Base-by-base conservation (phyloP, 2,888 invertebrate genomes). In the Sarcophaga rosellei region DNA sequence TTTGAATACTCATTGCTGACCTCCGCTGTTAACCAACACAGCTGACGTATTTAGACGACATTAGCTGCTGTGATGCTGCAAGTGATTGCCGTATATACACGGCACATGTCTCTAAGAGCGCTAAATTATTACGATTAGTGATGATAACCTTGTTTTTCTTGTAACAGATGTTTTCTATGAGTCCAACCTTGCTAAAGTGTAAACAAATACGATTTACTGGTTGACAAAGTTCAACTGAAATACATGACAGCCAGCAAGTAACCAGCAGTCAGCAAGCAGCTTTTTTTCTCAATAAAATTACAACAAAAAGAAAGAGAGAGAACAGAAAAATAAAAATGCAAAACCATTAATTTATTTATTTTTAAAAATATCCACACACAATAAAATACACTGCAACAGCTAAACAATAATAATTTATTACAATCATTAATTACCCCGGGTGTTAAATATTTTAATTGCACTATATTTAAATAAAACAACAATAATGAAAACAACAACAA, bases 351-450 rank as follows among this genome's bases (percentile, higher is more conserved):
- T 25, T 20, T 45, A 35, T 61, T 25, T 70, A 53, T 74, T 80
- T 47, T 61, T 4, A 20, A 25, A 53, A 59, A 61, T 61, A 35
- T 35, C 35, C 35, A 35, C 35, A 35, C 35, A 35, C 35, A 35
- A 35, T 35, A 35, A 61, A 25, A 74, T 80, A 35, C 63, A 76
- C 70, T 20, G 57, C 57, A 68, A 62, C 45, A 68, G 73, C n/a
- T 25, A 57, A 69, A 74, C 44, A 20, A n/a, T 72, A 72, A 85
- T 85, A 76, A 85, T 85, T 85, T 85, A 81, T 78, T 66, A 61
- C 73, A 69, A 62, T 20, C 63, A 85, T 85, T 85, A 85, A 85
- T 78, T 69, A 70, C 17, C 17, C 73, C 59, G 6, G 45, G 76
- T 81, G 81, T 57, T 78, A 78, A 78, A 62, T 81, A 62, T 62